A percentile compares a stretch with the other conserved stretches of the same genome.
Evolutionary conservation across 30 jellyfish, hydroid and myxozoan genomes (phyloP).

Genomic region (Hydra vulgaris): DNA sequence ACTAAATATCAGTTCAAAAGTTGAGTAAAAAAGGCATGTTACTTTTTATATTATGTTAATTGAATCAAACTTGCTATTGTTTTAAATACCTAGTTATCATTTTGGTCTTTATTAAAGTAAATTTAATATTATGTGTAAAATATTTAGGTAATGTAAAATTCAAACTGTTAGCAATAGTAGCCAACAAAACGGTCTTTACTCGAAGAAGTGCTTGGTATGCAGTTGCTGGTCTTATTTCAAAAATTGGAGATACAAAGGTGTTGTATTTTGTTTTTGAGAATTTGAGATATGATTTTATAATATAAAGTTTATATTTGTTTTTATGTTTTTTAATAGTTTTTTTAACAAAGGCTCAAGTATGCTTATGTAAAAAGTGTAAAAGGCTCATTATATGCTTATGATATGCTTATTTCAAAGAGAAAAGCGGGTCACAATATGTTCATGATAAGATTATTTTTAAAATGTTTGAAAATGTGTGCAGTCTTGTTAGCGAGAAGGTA

Average conservation of each 20-base stretch:
- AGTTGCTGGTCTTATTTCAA: constrained; percentile 67
- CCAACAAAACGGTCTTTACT: constrained; percentile 62
- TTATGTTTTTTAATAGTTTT: not conserved
- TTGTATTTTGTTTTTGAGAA: not conserved
- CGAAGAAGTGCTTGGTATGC: constrained; percentile 86
- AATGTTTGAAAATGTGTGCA: not conserved
- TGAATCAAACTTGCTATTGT: not conserved
- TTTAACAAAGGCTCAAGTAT: not conserved
- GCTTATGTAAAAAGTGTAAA: not conserved
- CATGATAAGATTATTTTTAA: not conserved
- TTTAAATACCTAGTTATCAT: no score
- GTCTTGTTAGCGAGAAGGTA: not conserved
- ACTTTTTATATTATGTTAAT: not conserved
- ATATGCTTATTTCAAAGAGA: not conserved
- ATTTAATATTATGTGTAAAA: not conserved
- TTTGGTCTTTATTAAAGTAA: not conserved
- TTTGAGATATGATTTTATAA: not conserved
- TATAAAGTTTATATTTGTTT: not conserved
- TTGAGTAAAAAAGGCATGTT: not conserved
- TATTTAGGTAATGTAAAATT: constrained; percentile 52
- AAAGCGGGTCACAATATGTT: not conserved
- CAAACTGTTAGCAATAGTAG: constrained; percentile 57
- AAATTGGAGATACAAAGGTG: constrained; percentile 81
- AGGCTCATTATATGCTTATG: not conserved
- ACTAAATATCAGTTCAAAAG: not conserved